phyloP scores from a whole-genome alignment of 2,113 vertebrate genomes.

The Thunnus maccoyii region DNA sequence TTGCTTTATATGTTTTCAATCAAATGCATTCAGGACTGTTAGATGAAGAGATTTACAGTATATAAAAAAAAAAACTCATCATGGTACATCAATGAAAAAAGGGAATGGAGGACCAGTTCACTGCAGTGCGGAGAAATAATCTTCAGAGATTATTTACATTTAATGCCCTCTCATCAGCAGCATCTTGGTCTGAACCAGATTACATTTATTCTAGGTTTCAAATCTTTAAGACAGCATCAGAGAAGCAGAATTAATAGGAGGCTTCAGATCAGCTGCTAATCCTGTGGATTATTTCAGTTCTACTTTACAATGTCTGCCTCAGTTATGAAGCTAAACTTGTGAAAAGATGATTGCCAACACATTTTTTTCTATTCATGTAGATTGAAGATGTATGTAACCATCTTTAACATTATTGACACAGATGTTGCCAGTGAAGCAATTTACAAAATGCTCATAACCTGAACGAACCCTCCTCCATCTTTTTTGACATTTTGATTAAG shows the following conservation, averaged over 20 bases:
- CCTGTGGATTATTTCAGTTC: slow-evolving; percentile 53
- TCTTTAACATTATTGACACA: too few species aligned
- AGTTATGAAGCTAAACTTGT: background rate
- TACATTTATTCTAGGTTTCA: slow-evolving; percentile 36
- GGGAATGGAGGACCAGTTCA: background rate
- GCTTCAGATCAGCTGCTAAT: slow-evolving; percentile 41
- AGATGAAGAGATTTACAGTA: too few species aligned
- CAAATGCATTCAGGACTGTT: too few species aligned
- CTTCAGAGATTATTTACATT: slow-evolving; percentile 31
- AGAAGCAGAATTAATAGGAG: slow-evolving; percentile 26
- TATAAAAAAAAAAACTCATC: too few species aligned
- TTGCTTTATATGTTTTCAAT: too few species aligned
- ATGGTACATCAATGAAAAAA: background rate
- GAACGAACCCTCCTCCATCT: background rate
- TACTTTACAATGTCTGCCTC: slow-evolving; percentile 8
- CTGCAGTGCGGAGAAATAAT: slow-evolving; percentile 1
- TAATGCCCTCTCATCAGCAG: slow-evolving; percentile 21
- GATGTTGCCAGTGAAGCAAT: background rate
- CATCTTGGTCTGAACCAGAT: slow-evolving; percentile 28
- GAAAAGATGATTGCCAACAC: slow-evolving; percentile 5
- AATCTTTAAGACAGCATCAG: slow-evolving; percentile 38
- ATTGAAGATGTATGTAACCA: background rate
- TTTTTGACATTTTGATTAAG: background rate
- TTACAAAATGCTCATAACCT: background rate
- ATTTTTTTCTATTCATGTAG: background rate